Base-by-base conservation (phyloP, 2,113 vertebrate species). In the Sarotherodon lohbergeri region DNA sequence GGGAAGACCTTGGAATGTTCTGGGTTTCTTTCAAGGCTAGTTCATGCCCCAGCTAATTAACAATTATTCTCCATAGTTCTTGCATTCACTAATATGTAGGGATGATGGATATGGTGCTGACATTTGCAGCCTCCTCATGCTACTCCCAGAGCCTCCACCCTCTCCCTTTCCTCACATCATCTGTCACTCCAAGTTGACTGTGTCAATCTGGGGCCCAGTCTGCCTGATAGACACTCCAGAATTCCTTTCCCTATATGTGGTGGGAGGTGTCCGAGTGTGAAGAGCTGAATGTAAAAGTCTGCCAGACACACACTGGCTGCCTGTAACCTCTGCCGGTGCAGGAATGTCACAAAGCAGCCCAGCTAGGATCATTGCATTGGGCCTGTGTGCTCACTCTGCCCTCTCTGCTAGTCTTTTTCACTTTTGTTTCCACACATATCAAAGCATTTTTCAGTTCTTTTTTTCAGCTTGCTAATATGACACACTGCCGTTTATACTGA, bases 1-100 rank as follows among this genome's bases (percentile, higher is more conserved):
- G 90, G 90, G 88, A 91, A 91, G 90, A 93, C 83, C 88, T 88
- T 94, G 92, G 92, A 94, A 92, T 94, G 87, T 91, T 94, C 80
- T 22, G 83, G 79, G 63, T 83, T 94, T 92, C 89, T 94, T 84
- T 94, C 85, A 92, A 91, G 90, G 81, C 83, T 22, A 92, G 95
- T 93, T 96, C 94, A 94, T 93, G 92, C 90, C 92, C 91, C 43
- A 52, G 88, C 95, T 95, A 95, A 95, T 95, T 94, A 95, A 92
- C 83, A 66, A 95, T 94, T 93, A 94, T 92, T 83, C 92, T 90
- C 93, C 94, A 92, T 91, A 91, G 87, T 89, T 91, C 81, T 92
- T 89, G 91, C 86, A 81, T 93, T 91, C 85, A 88, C 92, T 94
- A 91, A 92, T 95, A 94, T 89, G 83, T 57, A 1, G 88, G 81